phyloP scores from a whole-genome alignment of 2,797 vertebrate genomes.

The Toxotes lorentzi region DNA sequence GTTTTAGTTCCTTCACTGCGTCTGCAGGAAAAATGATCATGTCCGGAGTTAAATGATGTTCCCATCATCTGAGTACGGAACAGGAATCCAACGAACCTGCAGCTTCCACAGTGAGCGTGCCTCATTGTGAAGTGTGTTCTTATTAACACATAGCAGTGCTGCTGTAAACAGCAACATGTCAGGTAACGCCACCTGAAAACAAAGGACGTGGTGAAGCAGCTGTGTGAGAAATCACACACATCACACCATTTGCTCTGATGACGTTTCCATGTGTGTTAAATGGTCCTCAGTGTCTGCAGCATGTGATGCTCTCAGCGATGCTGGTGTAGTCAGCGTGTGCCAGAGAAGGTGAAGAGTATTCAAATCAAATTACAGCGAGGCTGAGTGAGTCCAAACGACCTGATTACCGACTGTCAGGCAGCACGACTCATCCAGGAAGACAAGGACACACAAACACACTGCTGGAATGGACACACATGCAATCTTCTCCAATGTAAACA shows the following conservation, averaged over 20 bases:
- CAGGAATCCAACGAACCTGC: neutral
- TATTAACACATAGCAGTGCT: too few relatives aligned
- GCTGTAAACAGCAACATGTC: too few relatives aligned
- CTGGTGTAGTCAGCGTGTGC: neutral
- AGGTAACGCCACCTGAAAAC: too few relatives aligned
- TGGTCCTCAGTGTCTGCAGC: neutral
- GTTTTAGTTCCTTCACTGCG: neutral
- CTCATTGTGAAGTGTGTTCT: too few relatives aligned
- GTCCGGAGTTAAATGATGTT: too few relatives aligned
- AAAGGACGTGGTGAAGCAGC: too few relatives aligned
- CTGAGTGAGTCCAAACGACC: slow-evolving; percentile 40
- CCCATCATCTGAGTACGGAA: too few relatives aligned
- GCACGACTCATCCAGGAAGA: neutral
- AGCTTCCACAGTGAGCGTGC: too few relatives aligned
- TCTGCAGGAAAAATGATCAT: neutral
- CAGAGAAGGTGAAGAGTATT: slow-evolving; percentile 48
- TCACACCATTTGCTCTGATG: neutral
- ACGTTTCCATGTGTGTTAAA: slow-evolving; percentile 8
- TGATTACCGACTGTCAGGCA: slow-evolving; percentile 46
- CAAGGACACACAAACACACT: slow-evolving; percentile 11
- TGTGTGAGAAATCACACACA: neutral
- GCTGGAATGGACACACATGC: neutral
- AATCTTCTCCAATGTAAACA: slow-evolving; percentile 26
- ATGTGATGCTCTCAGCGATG: slow-evolving; percentile 1
- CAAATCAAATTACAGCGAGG: slow-evolving; percentile 44